These are phyloP conservation scores for Orbicella faveolata DNA, from an alignment of 64 coral and sea anemone species.

Conservation along the genomic window DNA sequence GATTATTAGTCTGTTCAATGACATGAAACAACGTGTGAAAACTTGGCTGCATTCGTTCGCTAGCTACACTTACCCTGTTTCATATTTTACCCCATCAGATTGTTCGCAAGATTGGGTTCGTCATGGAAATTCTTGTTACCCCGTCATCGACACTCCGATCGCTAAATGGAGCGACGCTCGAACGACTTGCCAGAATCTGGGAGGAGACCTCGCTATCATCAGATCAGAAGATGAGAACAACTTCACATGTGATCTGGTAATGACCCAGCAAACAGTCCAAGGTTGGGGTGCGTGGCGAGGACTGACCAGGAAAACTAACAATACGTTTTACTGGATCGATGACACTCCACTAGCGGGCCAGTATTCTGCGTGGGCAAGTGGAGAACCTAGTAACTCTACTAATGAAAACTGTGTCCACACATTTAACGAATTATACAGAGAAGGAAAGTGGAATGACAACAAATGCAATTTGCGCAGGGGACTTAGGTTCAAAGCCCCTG, in stretches of 20 bases:
- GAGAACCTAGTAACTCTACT: background rate
- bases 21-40: too few species aligned
- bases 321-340: background rate
- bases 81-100: background rate
- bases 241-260: background rate
- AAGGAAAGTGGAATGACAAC: too few species aligned
- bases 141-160: background rate
- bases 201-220: conserved; percentile 4
- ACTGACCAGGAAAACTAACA: background rate
- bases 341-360: background rate
- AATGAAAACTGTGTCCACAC: background rate
- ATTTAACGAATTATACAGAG: too few species aligned
- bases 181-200: background rate
- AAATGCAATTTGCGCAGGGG: too few species aligned
- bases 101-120: background rate
- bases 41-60: too few species aligned
- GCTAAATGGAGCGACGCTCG: background rate
- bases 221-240: background rate
- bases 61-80: too few species aligned
- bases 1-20: too few species aligned
- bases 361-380: background rate
- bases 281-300: background rate
- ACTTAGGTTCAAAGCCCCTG: too few species aligned
- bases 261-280: background rate
- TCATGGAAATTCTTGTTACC: background rate